Evolutionary conservation across 2,113 vertebrate genomes (phyloP).

Genomic region (Corythoichthys haematopterus): DNA sequence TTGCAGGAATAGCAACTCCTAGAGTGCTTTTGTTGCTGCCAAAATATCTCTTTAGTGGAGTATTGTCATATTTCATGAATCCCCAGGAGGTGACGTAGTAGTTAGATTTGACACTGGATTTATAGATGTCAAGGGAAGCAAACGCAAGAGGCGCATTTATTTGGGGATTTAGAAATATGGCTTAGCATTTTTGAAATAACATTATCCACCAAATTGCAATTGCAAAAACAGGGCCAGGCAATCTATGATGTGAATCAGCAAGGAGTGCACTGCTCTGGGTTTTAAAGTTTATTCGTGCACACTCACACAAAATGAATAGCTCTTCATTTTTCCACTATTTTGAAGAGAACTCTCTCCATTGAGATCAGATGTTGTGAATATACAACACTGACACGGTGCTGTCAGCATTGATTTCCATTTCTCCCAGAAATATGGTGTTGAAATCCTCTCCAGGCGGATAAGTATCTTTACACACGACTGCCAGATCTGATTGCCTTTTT

Average conservation of each 20-base stretch:
- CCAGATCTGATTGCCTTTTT: slow-evolving; percentile 75
- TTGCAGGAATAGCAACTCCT: slow-evolving; percentile 50
- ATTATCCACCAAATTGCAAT: slow-evolving; percentile 45
- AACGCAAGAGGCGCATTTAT: slow-evolving; percentile 57
- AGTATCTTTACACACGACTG: slow-evolving; percentile 77
- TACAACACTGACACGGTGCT: slow-evolving; percentile 71
- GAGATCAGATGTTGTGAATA: slow-evolving; percentile 70
- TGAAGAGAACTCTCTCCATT: slow-evolving; percentile 60
- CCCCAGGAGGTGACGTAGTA: slow-evolving; percentile 25
- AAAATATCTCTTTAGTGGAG: slow-evolving; percentile 49
- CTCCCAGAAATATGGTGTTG: slow-evolving; percentile 71
- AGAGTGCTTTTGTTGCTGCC: slow-evolving; percentile 56
- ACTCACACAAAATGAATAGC: slow-evolving; percentile 41
- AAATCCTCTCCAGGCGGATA: slow-evolving; percentile 75
- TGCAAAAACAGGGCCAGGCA: slow-evolving; percentile 45
- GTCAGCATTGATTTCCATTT: slow-evolving; percentile 73
- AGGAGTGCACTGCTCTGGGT: slow-evolving; percentile 1
- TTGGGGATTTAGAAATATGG: slow-evolving; percentile 54
- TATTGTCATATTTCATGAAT: slow-evolving; percentile 48
- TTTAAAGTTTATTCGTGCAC: slow-evolving; percentile 46
- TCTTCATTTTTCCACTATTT: slow-evolving; percentile 45
- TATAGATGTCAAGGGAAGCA: slow-evolving; percentile 35
- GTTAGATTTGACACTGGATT: slow-evolving; percentile 43
- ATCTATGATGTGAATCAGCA: slow-evolving; percentile 25
- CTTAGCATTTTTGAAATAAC: slow-evolving; percentile 44